Evolutionary conservation across 2,888 invertebrate species (phyloP), one percentile per base, ranked within the genome.

Genomic region (Cerceris ruficornis): DNA sequence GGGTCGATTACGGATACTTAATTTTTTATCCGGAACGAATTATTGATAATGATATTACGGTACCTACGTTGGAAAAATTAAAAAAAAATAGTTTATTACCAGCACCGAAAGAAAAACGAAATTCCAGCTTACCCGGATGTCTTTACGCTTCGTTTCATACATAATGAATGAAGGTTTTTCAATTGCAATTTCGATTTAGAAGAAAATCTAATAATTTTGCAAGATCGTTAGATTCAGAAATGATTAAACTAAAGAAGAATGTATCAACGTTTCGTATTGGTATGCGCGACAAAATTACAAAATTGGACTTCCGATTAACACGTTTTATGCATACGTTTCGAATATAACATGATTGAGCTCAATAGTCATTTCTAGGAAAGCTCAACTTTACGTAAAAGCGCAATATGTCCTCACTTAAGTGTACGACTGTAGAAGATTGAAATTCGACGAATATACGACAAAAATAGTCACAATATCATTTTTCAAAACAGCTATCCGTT

Each of bases 271-370:
- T 52, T 58, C 64, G 78, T 70, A 79, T 79, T 80, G 54, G 65
- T 68, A 79, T 80, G 70, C 71, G 61, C 68, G 65, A 50, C 65
- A 42, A 71, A 68, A 80, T 80, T 80, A 79, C 75, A 80, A 79
- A 80, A 80, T 80, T 79, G 80, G 74, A 70, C 75, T 70, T 75
- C 62, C 68, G 78, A 69, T 73, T 69, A 66, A 59, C 73, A 61
- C 78, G 66, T 69, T 79, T 78, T 77, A 71, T 69, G 66, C 71
- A 62, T 67, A 69, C 79, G 79, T 60, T 72, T 78, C 77, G 77
- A 77, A 78, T 77, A 64, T 50, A 41, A 42, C 54, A 49, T 77
- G 78, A 78, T 77, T 77, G 68, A 60, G 46, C 50, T 64, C 72
- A 72, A 78, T 78, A 71, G 71, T 46, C 60, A 50, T 71, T 67